Conservation (phyloP, 2,888 invertebrate species). For the Odontocolon sp. region DNA sequence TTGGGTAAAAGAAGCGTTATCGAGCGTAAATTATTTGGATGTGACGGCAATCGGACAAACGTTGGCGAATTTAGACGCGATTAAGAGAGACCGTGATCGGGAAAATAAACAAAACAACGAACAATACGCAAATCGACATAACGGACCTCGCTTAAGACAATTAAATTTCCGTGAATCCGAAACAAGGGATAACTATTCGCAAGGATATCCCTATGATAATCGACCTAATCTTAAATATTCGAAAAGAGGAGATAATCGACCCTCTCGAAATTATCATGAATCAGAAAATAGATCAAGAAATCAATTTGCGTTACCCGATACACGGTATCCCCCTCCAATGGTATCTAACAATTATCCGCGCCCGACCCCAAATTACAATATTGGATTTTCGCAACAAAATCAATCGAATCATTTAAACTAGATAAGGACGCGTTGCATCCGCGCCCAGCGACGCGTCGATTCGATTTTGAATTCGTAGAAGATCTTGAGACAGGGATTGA, state of each 20-base stretch:
- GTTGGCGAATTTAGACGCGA: neutral
- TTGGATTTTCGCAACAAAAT: neutral
- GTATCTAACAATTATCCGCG: neutral
- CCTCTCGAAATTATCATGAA: neutral
- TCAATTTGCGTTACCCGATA: constrained; percentile 43
- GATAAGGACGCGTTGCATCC: constrained; percentile 27
- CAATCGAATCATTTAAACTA: constrained; percentile 44
- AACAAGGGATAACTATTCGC: too few relatives aligned
- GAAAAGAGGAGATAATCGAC: neutral
- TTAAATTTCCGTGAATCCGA: constrained; percentile 9
- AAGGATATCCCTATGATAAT: too few relatives aligned
- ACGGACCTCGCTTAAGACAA: constrained; percentile 28
- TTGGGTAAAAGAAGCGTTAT: neutral
- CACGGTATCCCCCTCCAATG: constrained; percentile 33
- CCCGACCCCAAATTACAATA: neutral
- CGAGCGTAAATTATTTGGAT: neutral
- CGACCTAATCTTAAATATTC: neutral
- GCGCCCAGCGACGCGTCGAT: constrained; percentile 43
- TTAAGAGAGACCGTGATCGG: neutral
- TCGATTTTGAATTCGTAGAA: constrained; percentile 39
- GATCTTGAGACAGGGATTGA: constrained; percentile 34
- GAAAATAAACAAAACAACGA: constrained; percentile 21
- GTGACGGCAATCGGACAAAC: neutral
- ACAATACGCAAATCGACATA: constrained; percentile 9
- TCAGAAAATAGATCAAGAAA: neutral